These are phyloP conservation scores for Heliopora coerulea DNA, from an alignment of 92 coral and sea anemone genomes.

Conservation along the genomic window DNA sequence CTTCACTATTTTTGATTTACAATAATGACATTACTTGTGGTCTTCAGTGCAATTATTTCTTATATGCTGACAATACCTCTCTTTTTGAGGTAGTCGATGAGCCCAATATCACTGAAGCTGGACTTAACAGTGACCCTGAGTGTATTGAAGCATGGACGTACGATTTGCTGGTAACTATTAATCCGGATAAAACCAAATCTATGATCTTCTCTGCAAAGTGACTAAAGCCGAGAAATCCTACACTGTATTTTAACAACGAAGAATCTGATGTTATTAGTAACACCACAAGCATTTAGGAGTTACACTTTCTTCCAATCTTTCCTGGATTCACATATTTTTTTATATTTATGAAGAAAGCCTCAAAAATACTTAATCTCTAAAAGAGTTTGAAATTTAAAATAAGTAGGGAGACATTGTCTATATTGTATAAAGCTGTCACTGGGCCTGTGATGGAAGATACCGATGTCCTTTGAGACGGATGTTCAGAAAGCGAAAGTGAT, in stretches of 20 bases:
- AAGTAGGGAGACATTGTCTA: background rate
- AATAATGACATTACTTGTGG: slow-evolving; percentile 35
- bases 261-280: background rate
- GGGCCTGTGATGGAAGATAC: slow-evolving; percentile 18
- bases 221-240: background rate
- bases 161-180: no score
- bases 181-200: slow-evolving; percentile 7
- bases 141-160: slow-evolving; percentile 15
- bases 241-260: background rate
- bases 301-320: slow-evolving; percentile 17
- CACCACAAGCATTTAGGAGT: slow-evolving; percentile 24
- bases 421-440: background rate
- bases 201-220: slow-evolving; percentile 13
- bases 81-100: slow-evolving; percentile 15
- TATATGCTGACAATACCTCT: slow-evolving; percentile 33
- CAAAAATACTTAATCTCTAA: background rate
- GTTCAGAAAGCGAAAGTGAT: slow-evolving; percentile 32
- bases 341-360: background rate
- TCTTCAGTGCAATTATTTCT: slow-evolving; percentile 6
- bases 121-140: slow-evolving; percentile 14
- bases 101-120: background rate
- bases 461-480: background rate
- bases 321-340: slow-evolving; percentile 7
- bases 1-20: slow-evolving; percentile 35
- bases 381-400: background rate